Percentiles rank a stretch among this genome's conserved stretches.
These are phyloP conservation scores for Nomada lathburiana DNA, from an alignment of 2,888 invertebrate species.

Conservation along the genomic window DNA sequence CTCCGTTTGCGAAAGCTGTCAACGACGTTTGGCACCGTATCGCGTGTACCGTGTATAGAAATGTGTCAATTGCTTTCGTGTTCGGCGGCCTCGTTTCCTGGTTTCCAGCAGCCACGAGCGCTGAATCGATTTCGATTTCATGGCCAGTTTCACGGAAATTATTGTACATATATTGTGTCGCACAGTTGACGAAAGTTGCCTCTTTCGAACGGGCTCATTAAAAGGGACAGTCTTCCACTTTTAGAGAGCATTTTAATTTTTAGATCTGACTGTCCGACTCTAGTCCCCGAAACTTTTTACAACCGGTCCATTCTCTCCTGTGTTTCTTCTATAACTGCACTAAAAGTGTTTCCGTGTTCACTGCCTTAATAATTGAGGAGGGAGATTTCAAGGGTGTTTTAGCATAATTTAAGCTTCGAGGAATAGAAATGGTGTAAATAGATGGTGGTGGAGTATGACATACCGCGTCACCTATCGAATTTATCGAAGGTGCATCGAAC, in stretches of 20 bases:
- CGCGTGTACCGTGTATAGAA: slow-evolving; percentile 32
- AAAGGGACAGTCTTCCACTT: too few species aligned
- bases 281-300: slow-evolving; percentile 2
- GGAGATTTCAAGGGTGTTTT: slow-evolving; percentile 1
- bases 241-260: slow-evolving; percentile 3
- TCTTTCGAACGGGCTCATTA: slow-evolving; percentile 29
- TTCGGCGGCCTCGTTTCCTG: slow-evolving; percentile 65
- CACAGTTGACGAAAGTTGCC: slow-evolving; percentile 41
- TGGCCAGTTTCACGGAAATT: slow-evolving; percentile 69
- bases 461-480: too few species aligned
- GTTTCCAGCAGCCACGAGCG: slow-evolving; percentile 47
- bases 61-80: slow-evolving; percentile 70
- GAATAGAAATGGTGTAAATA: neutral
- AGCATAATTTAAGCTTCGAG: neutral
- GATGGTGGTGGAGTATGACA: neutral
- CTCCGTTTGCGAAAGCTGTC: slow-evolving; percentile 44
- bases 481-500: too few species aligned
- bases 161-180: slow-evolving; percentile 42
- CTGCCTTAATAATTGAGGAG: slow-evolving; percentile 22
- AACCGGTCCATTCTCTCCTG: neutral
- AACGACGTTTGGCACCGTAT: slow-evolving; percentile 50
- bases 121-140: slow-evolving; percentile 70
- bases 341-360: slow-evolving; percentile 30
- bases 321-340: neutral
- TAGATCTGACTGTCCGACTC: too few species aligned